Evolutionary conservation across 2,113 vertebrate genomes (phyloP).

Genomic region (Taxidea taxus): DNA sequence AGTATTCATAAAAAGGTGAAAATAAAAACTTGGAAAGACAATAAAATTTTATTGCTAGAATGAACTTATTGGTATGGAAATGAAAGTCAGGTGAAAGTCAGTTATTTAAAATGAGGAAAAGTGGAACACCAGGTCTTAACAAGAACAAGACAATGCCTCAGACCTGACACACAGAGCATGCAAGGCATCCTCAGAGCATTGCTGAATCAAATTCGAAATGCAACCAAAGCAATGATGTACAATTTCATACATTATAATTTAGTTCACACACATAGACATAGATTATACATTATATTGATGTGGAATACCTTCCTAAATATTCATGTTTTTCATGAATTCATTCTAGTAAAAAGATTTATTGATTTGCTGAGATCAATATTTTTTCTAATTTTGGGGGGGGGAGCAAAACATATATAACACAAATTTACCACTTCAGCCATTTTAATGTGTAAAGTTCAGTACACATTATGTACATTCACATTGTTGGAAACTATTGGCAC

Average conservation of each 20-base stretch:
- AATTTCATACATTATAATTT: neutral
- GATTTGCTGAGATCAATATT: neutral
- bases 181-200: neutral
- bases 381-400: neutral
- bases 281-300: neutral
- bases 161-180: neutral
- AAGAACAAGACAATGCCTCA: slow-evolving; percentile 43
- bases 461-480: neutral
- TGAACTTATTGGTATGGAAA: slow-evolving; percentile 78
- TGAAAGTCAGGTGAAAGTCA: slow-evolving; percentile 78
- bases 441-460: neutral
- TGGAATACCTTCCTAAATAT: neutral
- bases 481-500: neutral
- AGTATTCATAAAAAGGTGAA: slow-evolving; percentile 73
- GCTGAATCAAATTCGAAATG: slow-evolving; percentile 17
- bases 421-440: neutral
- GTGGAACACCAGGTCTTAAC: slow-evolving; percentile 48
- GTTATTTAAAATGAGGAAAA: slow-evolving; percentile 75
- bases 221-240: neutral
- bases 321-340: neutral
- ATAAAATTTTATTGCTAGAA: slow-evolving; percentile 77
- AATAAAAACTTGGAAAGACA: slow-evolving; percentile 75
- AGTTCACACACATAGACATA: neutral
- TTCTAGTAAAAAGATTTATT: neutral
- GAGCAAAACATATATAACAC: neutral